A percentile compares a stretch with the other conserved stretches of the same genome.
phyloP scores from a whole-genome alignment of 1,140 invertebrate species.

The Apis dorsata region DNA sequence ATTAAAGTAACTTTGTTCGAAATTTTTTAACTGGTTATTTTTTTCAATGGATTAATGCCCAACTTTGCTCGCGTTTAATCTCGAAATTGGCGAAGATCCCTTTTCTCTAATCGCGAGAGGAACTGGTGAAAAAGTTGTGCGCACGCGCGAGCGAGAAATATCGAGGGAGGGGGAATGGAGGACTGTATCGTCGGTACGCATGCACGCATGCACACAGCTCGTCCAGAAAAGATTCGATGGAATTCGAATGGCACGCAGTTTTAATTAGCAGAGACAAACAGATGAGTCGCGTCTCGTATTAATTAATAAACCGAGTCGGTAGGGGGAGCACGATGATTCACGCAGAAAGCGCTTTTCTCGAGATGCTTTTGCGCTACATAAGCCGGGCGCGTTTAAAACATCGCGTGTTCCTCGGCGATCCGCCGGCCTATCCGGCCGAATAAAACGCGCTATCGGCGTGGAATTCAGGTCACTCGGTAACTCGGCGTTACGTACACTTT shows the following conservation, averaged over 20 bases:
- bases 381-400: background rate
- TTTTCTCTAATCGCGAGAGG: too few relatives aligned
- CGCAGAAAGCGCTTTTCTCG: slow-evolving; percentile 25
- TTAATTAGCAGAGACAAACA: slow-evolving; percentile 56
- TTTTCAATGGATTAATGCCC: too few relatives aligned
- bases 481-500: background rate
- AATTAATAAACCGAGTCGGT: slow-evolving; percentile 59
- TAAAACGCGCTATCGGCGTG: slow-evolving; percentile 2
- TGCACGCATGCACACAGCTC: background rate
- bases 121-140: too few relatives aligned
- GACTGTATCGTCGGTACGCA: too few relatives aligned
- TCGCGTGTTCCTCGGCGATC: background rate
- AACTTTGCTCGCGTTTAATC: too few relatives aligned
- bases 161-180: too few relatives aligned
- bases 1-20: too few relatives aligned
- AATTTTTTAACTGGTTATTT: too few relatives aligned
- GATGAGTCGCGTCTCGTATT: slow-evolving; percentile 50
- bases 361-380: background rate
- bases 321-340: slow-evolving; percentile 51
- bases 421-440: background rate
- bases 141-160: too few relatives aligned
- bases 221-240: slow-evolving; percentile 35
- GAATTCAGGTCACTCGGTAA: slow-evolving; percentile 33
- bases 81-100: too few relatives aligned
- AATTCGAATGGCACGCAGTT: slow-evolving; percentile 46